Percentiles rank a stretch among this genome's conserved stretches.
phyloP scores from a whole-genome alignment of 2,888 invertebrate species.

The Kuschelorhynchus macadamiae region DNA sequence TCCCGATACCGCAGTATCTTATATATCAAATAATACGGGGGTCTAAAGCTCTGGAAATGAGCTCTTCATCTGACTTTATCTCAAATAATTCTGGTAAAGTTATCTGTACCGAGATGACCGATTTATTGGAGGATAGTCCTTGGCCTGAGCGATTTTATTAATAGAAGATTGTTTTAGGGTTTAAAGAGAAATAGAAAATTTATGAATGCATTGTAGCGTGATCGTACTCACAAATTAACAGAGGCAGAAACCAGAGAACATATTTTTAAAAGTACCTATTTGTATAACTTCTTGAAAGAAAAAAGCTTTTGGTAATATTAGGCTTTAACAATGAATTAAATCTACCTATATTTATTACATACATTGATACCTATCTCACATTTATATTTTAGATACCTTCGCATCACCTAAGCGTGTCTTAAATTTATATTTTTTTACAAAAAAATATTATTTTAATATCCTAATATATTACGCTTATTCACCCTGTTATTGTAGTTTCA shows the following conservation, averaged over 20 bases:
- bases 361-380: slow-evolving; percentile 47
- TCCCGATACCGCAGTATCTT: slow-evolving; percentile 66
- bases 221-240: slow-evolving; percentile 39
- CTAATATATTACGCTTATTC: slow-evolving; percentile 38
- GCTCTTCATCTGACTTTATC: slow-evolving; percentile 44
- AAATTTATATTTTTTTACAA: slow-evolving; percentile 48
- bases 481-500: slow-evolving; percentile 20
- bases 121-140: slow-evolving; percentile 14
- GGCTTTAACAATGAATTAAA: slow-evolving; percentile 55
- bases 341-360: slow-evolving; percentile 29
- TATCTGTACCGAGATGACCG: slow-evolving; percentile 1
- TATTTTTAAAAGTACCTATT: slow-evolving; percentile 38
- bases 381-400: slow-evolving; percentile 50
- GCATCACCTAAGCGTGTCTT: slow-evolving; percentile 63
- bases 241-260: slow-evolving; percentile 43
- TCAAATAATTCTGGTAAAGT: slow-evolving; percentile 1
- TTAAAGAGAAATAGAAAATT: slow-evolving; percentile 3
- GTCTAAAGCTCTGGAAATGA: slow-evolving; percentile 71
- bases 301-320: slow-evolving; percentile 58
- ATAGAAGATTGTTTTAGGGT: slow-evolving; percentile 24
- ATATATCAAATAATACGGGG: slow-evolving; percentile 81
- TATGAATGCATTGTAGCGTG: slow-evolving; percentile 33
- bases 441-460: slow-evolving; percentile 41
- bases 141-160: slow-evolving; percentile 32
- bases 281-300: slow-evolving; percentile 28